Evolutionary conservation across 2,113 vertebrate species (phyloP).

Genomic region (Trinectes maculatus): DNA sequence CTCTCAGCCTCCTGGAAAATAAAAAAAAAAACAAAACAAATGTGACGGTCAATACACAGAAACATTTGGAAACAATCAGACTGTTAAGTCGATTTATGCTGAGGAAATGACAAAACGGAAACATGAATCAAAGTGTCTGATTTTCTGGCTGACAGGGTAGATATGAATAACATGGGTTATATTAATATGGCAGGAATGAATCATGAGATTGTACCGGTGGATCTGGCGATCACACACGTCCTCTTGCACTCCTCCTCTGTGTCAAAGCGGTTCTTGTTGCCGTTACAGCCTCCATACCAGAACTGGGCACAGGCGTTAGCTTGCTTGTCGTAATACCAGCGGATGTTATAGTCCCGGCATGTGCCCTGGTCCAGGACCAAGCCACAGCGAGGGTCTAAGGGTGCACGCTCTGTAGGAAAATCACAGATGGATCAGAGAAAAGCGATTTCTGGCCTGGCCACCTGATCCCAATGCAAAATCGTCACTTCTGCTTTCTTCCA

Average conservation of each 20-base stretch:
- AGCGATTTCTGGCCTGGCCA: background rate
- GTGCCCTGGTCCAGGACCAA: conserved; percentile 84
- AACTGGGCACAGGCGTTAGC: conserved; percentile 89
- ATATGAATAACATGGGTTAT: conserved; percentile 11
- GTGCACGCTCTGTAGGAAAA: conserved; percentile 70
- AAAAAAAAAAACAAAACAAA: conserved; percentile 21
- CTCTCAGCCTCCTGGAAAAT: conserved; percentile 58
- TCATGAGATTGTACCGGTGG: conserved; percentile 39
- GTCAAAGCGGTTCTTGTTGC: conserved; percentile 87
- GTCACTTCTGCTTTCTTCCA: background rate
- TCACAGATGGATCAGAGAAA: background rate
- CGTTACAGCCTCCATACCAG: conserved; percentile 86
- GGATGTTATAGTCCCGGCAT: conserved; percentile 85
- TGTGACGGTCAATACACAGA: background rate
- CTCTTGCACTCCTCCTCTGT: conserved; percentile 85
- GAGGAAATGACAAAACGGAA: background rate
- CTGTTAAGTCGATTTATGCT: background rate
- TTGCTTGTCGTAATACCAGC: conserved; percentile 87
- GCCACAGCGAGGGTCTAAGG: conserved; percentile 72
- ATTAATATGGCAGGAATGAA: background rate
- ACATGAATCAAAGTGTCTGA: background rate
- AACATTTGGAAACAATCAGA: conserved; percentile 29
- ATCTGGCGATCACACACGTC: conserved; percentile 76
- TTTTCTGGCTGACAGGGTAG: background rate
- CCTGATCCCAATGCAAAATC: background rate